Conservation (phyloP, 2,888 invertebrate genomes). For the Macrophya annulata region DNA sequence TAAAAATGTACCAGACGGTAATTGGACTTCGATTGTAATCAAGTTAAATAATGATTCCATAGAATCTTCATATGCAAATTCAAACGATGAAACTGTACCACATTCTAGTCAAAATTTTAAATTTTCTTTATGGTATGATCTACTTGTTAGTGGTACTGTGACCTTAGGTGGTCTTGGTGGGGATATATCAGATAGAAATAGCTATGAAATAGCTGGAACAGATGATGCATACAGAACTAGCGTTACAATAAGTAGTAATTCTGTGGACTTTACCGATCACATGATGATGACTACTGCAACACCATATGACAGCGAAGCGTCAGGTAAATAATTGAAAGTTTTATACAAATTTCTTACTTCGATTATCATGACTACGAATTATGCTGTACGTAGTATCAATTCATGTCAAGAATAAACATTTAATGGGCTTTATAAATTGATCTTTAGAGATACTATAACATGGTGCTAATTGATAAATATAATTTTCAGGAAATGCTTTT, state of each 20-base stretch:
- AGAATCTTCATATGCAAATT: conserved; percentile 70
- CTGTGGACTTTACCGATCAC: conserved; percentile 73
- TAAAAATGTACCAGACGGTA: conserved; percentile 83
- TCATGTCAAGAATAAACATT: neutral
- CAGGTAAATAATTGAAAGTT: conserved; percentile 67
- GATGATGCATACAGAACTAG: conserved; percentile 63
- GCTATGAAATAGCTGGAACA: conserved; percentile 69
- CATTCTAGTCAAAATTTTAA: conserved; percentile 72
- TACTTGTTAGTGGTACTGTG: conserved; percentile 72
- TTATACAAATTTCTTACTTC: neutral
- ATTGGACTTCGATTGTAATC: conserved; percentile 85
- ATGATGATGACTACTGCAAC: conserved; percentile 71
- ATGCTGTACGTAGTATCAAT: neutral
- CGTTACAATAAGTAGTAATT: conserved; percentile 72
- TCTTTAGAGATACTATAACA: neutral
- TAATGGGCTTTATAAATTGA: neutral
- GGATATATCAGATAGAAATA: conserved; percentile 69
- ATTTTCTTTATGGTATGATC: conserved; percentile 75
- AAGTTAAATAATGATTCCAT: conserved; percentile 78
- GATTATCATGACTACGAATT: neutral
- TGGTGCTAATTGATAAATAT: neutral
- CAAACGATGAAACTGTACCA: conserved; percentile 69
- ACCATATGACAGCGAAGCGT: conserved; percentile 72
- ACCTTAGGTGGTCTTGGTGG: conserved; percentile 74
- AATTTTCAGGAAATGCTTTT: conserved; percentile 72